Base-by-base conservation (phyloP, 2,888 invertebrate genomes). In the Oscheius onirici region DNA sequence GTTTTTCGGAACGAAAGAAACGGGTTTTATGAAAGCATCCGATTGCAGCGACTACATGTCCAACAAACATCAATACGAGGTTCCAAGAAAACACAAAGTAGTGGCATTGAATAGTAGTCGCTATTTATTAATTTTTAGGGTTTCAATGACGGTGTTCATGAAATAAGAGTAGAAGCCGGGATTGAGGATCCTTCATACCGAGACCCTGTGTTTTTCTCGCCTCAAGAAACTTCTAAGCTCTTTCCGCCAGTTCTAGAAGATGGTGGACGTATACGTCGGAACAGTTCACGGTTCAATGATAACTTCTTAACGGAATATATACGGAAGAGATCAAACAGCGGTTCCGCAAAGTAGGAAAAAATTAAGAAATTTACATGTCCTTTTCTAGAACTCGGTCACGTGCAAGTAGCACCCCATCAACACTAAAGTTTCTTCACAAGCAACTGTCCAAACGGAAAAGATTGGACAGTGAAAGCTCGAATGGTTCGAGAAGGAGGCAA, bases 1-100 rank as follows among this genome's bases (percentile, higher is more conserved):
- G 69, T 87, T 86, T 66, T 86, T 82, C 69, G 86, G 86, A 24
- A 86, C 86, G 1, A 73, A 79, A 11, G 86, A 87, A 57, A 84
- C 79, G 8, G 86, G 84, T 1, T 82, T 82, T 66, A 79, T 85
- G 79, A 84, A 84, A 68, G 72, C 77, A 8, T 63, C 73, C 2
- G 85, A 85, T 44, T 58, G 84, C 15, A 77, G 73, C 10, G 77
- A 82, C 49, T 85, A 85, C 63, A 15, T 69, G 44, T 41, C 75
- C 28, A 68, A 79, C 67, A 67, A 79, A 10, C 54, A 70, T 24
- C 46, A 69, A 10, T 75, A 78, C 61, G 85, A 83, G 60, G 75
- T 78, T 40, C 77, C 82, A 8, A 54, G 82, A 17, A 84, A 85
- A 55, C 83, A 82, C 46, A 81, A 83, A 71, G 77, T 74, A 22